Percentiles rank a stretch among this genome's conserved stretches.
phyloP scores from a whole-genome alignment of 2,113 vertebrate species.

The Telmatochromis sp. region DNA sequence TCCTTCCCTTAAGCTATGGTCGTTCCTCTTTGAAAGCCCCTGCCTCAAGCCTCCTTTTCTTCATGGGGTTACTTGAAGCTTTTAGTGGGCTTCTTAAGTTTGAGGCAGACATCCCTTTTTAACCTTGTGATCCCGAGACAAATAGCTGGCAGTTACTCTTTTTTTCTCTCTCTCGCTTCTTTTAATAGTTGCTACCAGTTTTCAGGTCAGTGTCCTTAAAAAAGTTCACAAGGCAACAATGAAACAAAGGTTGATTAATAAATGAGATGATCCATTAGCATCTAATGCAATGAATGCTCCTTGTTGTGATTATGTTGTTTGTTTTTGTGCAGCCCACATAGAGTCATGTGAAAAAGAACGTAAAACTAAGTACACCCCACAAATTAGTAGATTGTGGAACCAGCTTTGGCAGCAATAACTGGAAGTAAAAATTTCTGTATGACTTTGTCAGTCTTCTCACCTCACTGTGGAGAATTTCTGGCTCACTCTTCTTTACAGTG shows the following conservation, averaged over 20 bases:
- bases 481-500: background rate
- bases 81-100: conserved; percentile 42
- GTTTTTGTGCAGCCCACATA: background rate
- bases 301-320: background rate
- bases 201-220: background rate
- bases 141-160: conserved; percentile 31
- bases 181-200: background rate
- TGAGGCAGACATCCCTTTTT: conserved; percentile 29
- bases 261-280: background rate
- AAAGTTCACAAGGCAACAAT: background rate
- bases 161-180: background rate
- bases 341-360: background rate
- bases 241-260: background rate
- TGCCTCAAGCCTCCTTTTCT: conserved; percentile 42
- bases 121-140: conserved; percentile 58
- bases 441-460: background rate
- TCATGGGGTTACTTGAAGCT: conserved; percentile 33
- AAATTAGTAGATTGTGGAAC: background rate
- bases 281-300: background rate
- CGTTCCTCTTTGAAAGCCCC: conserved; percentile 27
- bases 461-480: background rate
- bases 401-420: background rate
- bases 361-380: background rate
- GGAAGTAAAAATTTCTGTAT: background rate
- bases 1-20: conserved; percentile 3